Conservation (phyloP, 2,113 vertebrate genomes). For the Sinocyclocheilus maitianheensis region DNA sequence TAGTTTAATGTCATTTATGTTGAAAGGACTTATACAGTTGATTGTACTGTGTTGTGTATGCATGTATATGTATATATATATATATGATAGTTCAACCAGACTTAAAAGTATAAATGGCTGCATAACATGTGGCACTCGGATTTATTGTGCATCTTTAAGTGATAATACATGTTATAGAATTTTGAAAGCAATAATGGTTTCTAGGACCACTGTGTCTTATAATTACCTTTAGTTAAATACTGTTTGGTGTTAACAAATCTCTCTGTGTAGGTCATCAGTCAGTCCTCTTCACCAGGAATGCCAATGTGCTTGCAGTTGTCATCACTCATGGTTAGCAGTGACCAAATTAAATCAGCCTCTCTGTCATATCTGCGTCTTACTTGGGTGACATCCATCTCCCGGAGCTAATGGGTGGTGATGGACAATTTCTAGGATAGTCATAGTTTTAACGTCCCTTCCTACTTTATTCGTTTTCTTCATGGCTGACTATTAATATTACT, state of each 20-base stretch:
- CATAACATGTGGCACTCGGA: not conserved
- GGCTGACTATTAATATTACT: slow-evolving; percentile 36
- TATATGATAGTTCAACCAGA: too few relatives aligned
- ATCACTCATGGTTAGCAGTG: slow-evolving; percentile 51
- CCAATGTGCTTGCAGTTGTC: slow-evolving; percentile 20
- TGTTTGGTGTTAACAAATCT: not conserved
- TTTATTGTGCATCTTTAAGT: not conserved
- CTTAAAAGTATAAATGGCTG: too few relatives aligned
- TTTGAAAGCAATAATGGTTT: not conserved
- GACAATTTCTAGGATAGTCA: slow-evolving; percentile 43
- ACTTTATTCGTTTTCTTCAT: slow-evolving; percentile 36
- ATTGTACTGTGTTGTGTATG: too few relatives aligned
- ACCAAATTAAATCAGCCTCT: slow-evolving; percentile 49
- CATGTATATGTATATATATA: too few relatives aligned
- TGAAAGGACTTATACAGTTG: too few relatives aligned
- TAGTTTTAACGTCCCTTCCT: slow-evolving; percentile 26
- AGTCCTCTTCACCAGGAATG: not conserved
- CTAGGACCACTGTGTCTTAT: not conserved
- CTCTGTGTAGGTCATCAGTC: slow-evolving; percentile 10
- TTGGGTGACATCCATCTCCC: slow-evolving; percentile 31
- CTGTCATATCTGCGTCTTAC: slow-evolving; percentile 38
- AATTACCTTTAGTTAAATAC: not conserved
- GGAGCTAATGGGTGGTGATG: slow-evolving; percentile 49
- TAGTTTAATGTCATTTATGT: too few relatives aligned
- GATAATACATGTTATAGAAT: not conserved